Percentiles rank a stretch among this genome's conserved stretches.
These are phyloP conservation scores for Hyphantria cunea DNA, from an alignment of 1,140 invertebrate genomes.

Conservation along the genomic window DNA sequence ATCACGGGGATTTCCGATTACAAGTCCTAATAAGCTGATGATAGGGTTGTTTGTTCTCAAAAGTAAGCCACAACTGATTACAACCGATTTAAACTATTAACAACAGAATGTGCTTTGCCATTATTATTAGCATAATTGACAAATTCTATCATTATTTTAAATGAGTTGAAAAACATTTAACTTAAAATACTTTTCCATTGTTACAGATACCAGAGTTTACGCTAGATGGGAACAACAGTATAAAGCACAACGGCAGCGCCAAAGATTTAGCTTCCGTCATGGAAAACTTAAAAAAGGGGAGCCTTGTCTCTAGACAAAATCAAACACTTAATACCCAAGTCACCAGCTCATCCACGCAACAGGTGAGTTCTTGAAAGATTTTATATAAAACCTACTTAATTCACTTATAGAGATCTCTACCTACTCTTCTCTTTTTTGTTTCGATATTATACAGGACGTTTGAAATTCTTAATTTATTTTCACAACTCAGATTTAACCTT, in stretches of 20 bases:
- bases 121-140: background rate
- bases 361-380: constrained; percentile 48
- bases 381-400: background rate
- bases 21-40: too few relatives aligned
- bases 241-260: constrained; percentile 76
- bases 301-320: constrained; percentile 68
- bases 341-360: constrained; percentile 77
- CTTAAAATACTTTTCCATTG: constrained; percentile 24
- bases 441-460: too few relatives aligned
- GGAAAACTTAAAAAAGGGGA: constrained; percentile 78
- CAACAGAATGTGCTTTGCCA: background rate
- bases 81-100: background rate
- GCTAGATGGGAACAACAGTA: constrained; percentile 70
- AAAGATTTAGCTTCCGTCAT: constrained; percentile 77
- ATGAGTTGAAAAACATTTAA: background rate
- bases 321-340: constrained; percentile 76
- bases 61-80: too few relatives aligned
- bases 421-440: too few relatives aligned
- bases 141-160: too few relatives aligned
- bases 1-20: too few relatives aligned
- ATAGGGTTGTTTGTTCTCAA: too few relatives aligned
- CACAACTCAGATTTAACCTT: too few relatives aligned
- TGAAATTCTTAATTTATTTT: too few relatives aligned
- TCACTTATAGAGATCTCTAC: too few relatives aligned
- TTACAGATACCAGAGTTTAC: constrained; percentile 74